Evolutionary conservation across 2,797 vertebrate genomes (phyloP).

Genomic region (Danio albolineatus): DNA sequence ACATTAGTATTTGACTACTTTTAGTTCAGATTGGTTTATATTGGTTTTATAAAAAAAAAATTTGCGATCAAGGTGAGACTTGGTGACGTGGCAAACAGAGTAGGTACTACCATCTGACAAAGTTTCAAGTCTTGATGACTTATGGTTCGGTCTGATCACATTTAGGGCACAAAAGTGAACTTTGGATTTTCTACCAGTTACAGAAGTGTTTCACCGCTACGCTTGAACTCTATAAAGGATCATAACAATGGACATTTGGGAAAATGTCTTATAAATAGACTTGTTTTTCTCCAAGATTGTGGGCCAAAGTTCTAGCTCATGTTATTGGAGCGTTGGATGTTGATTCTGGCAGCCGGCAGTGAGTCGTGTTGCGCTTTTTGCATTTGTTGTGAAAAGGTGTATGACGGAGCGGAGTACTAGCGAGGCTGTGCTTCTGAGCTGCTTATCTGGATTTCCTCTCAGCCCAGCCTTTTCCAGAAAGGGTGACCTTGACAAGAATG

Average conservation of each 20-base stretch:
- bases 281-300: constrained; percentile 31
- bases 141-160: too few species aligned
- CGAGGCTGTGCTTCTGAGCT: constrained; percentile 36
- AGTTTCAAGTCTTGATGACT: too few species aligned
- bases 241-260: constrained; percentile 13
- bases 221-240: background rate
- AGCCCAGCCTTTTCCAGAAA: constrained; percentile 35
- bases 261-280: constrained; percentile 33
- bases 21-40: too few species aligned
- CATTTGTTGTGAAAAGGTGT: constrained; percentile 31
- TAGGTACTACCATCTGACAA: too few species aligned
- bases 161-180: too few species aligned
- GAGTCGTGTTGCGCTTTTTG: constrained; percentile 3
- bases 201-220: too few species aligned
- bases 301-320: constrained; percentile 33
- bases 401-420: constrained; percentile 27
- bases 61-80: too few species aligned
- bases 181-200: too few species aligned
- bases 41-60: too few species aligned
- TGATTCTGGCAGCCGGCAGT: constrained; percentile 10
- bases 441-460: constrained; percentile 60
- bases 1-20: too few species aligned
- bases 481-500: constrained; percentile 83
- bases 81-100: too few species aligned
- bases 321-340: constrained; percentile 21